These are phyloP conservation scores for Epinephelus coioides DNA, from an alignment of 2,797 vertebrate genomes.

Conservation along the genomic window DNA sequence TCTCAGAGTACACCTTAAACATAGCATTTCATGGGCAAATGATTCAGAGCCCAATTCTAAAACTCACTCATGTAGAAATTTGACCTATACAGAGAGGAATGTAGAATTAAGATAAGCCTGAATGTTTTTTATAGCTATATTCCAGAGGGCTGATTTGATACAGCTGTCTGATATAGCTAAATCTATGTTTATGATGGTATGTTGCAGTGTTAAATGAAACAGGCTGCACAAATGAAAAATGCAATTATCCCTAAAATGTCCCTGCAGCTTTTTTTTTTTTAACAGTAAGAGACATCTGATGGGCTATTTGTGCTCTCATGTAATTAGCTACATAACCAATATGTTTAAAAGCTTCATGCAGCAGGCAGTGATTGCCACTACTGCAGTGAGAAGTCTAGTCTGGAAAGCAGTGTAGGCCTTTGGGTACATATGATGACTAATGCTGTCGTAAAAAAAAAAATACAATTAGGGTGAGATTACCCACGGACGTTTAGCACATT, in stretches of 20 bases:
- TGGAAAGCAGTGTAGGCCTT: constrained; percentile 1
- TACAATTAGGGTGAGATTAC: constrained; percentile 14
- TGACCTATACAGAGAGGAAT: constrained; percentile 49
- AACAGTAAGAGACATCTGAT: neutral
- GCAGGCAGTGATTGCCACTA: constrained; percentile 13
- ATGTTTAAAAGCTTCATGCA: constrained; percentile 30
- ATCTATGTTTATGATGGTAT: neutral
- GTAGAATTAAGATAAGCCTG: constrained; percentile 23
- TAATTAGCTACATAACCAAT: constrained; percentile 28
- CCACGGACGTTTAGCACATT: constrained; percentile 30
- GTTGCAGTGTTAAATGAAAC: constrained; percentile 1
- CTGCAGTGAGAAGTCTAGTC: neutral
- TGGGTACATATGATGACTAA: constrained; percentile 33
- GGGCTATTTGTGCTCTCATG: constrained; percentile 23
- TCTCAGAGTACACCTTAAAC: constrained; percentile 30
- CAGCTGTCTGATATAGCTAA: neutral
- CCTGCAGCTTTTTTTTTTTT: constrained; percentile 22
- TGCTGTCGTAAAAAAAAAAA: neutral
- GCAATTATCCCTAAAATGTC: constrained; percentile 25
- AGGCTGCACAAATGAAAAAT: constrained; percentile 17
- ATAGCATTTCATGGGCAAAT: constrained; percentile 37
- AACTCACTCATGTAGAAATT: constrained; percentile 56
- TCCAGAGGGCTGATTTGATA: constrained; percentile 17
- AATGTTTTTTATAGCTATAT: constrained; percentile 2
- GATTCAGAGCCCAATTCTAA: constrained; percentile 43